Conservation (phyloP, 1,140 invertebrate species). For the Drosophila pandora region DNA sequence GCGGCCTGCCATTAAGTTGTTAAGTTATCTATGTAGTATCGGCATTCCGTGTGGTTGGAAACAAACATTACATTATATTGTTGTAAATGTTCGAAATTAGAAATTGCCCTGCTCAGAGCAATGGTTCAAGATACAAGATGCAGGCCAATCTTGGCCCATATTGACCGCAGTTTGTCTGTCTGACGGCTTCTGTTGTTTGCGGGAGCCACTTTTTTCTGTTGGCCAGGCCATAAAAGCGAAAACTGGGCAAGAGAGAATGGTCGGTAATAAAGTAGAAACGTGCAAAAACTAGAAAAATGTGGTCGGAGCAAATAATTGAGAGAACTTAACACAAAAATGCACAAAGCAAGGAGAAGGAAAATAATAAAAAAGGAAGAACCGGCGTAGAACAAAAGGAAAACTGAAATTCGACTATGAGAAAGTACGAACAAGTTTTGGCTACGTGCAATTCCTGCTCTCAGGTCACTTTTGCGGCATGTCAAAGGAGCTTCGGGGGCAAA, state of each 20-base stretch:
- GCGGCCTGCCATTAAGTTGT: conserved; percentile 78
- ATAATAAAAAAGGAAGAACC: conserved; percentile 10
- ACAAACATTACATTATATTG: conserved; percentile 77
- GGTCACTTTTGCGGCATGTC: conserved; percentile 58
- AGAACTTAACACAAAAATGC: conserved; percentile 62
- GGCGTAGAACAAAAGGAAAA: conserved; percentile 31
- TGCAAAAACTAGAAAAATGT: conserved; percentile 82
- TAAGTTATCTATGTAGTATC: conserved; percentile 74
- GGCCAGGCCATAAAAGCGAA: conserved; percentile 65
- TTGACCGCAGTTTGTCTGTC: conserved; percentile 65
- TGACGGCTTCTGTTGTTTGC: conserved; percentile 37
- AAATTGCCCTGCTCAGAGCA: conserved; percentile 55
- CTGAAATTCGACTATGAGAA: conserved; percentile 53
- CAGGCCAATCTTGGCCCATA: conserved; percentile 29
- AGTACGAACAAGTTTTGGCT: conserved; percentile 67
- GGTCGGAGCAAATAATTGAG: conserved; percentile 77
- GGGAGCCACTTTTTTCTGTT: conserved; percentile 43
- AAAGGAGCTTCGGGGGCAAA: conserved; percentile 12
- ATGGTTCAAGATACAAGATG: conserved; percentile 5
- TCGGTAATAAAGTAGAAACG: conserved; percentile 80
- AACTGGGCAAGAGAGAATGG: conserved; percentile 34
- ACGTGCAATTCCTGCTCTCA: conserved; percentile 77
- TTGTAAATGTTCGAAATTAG: conserved; percentile 74
- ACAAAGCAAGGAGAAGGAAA: conserved; percentile 46
- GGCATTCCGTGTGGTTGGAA: conserved; percentile 63